Evolutionary conservation across 2,888 invertebrate genomes (phyloP), one percentile per base, ranked within the genome.

Genomic region (Erebia palarica): DNA sequence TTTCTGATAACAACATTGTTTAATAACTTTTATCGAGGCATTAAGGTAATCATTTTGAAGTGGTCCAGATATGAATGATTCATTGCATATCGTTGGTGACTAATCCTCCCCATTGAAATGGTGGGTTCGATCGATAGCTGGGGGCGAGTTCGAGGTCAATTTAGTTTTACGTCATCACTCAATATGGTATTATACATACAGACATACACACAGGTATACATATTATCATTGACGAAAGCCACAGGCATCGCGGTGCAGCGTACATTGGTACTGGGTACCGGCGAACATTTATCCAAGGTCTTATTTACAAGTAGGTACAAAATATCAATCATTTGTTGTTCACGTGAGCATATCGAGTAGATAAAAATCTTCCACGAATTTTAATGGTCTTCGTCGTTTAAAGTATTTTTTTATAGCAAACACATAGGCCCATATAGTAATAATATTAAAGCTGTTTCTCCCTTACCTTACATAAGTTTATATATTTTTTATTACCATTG

Each of bases 81-180:
- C 69, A 59, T 47, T 58, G 36, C 16, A 55, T 65, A 65, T 65
- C 53, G 65, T 53, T 27, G 51, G 27, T 53, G 65, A 53, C 36
- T 51, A 13, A 63, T 8, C 13, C 8, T 9, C 21, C 53, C 18
- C 47, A 47, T 44, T 27, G 18, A 55, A 65, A 61, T 61, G 53
- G 49, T 68, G 55, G 21, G 27, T 68, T 61, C 61, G 58, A 75
- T 76, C 75, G 69, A 74, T 76, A 71, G 60, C 1, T 65, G 68
- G 72, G 70, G 69, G 72, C 59, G 69, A 64, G 51, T 65, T 69
- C 73, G 71, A 75, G 70, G 73, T 72, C 70, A 61, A n/a, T 42
- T 67, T 3, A 49, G 7, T n/a, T 69, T 47, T 36, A 36, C 2
- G 47, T 47, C 13, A 4, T 55, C 42, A 65, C 55, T 59, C 55